Evolutionary conservation across 2,888 invertebrate genomes (phyloP), one percentile per base, ranked within the genome.

Genomic region (Lepidochrysops patricia): DNA sequence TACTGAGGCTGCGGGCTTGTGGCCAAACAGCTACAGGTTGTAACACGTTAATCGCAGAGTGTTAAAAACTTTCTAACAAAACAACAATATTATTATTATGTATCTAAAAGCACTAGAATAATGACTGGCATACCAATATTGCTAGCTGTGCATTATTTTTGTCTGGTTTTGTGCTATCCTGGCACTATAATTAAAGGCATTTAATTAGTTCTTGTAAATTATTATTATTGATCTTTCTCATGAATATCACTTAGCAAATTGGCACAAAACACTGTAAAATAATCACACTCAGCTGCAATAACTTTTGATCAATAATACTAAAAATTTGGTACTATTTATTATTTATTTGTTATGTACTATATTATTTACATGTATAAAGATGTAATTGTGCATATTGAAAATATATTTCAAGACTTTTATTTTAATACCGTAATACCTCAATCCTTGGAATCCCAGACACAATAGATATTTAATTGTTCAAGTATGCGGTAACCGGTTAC

Each of bases 311-410:
- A 77, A 81, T 83, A 79, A 82, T 82, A 83, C 80, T 79, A 77
- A 80, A 62, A 82, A 81, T 79, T 84, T 81, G 82, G 84, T 84
- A 83, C 82, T 87, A 85, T 87, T 87, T 88, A 88, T 87, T 88
- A 86, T 88, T 89, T 88, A 83, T 89, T 88, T 85, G 85, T 84
- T 87, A 82, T 89, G 85, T 88, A 85, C 86, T 83, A 84, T 88
- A 88, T 88, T 86, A 84, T 85, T 88, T 87, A 85, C 87, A 85
- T 89, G 88, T 88, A 84, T 86, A 86, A 88, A 88, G 84, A 77
- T 86, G 84, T 88, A 85, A 87, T 80, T 88, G 87, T 87, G 88
- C 88, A 87, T 88, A 88, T 87, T 83, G 81, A 87, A 85, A 84
- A 85, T 87, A 86, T 86, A 87, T 85, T 86, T 86, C 82, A 84